Base-by-base conservation (phyloP, 2,888 invertebrate genomes). In the Mantis religiosa region DNA sequence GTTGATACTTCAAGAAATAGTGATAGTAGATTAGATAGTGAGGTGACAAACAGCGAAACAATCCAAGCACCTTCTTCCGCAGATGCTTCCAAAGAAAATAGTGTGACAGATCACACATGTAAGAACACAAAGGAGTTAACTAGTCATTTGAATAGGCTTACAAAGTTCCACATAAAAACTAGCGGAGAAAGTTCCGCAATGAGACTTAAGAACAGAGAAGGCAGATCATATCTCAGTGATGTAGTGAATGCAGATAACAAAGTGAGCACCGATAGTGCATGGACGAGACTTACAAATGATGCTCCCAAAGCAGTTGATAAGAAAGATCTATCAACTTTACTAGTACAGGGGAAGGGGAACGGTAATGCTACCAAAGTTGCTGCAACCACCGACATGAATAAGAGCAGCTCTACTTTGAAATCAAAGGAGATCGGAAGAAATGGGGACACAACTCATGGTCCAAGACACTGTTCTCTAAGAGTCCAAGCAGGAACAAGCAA, bases 401-500 rank as follows among this genome's bases (percentile, higher is more conserved):
- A 86, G 86, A 20, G n/a, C 6, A 20, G 20, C 25, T 0, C 20
- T 71, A 4, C 54, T 71, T 71, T 20, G 3, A 71, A 71, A 25
- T 1, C 25, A 71, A 71, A 71, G 54, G 54, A 71, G 54, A 20
- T 20, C 3, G 54, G 54, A 30, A 87, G 82, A 28, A 87, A 81
- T 30, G 25, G 28, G n/a, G 85, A 87, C 34, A 20, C 30, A 7
- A 85, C 34, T 14, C 41, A 85, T 28, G 97, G 97, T 1, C 97
- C 97, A 2, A 94, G 97, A 90, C 95, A 96, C 91, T 97, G 97
- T 91, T 96, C 97, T 88, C 94, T 97, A 92, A 94, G 97, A 82
- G 94, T 97, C 91, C 97, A 97, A 91, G 96, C 96, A 9, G 97
- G 97, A 9, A 96, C 97, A 20, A 97, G 96, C 92, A 97, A 97